phyloP scores from a whole-genome alignment of 2,113 vertebrate genomes.

The Eulacestoma nigropectus region DNA sequence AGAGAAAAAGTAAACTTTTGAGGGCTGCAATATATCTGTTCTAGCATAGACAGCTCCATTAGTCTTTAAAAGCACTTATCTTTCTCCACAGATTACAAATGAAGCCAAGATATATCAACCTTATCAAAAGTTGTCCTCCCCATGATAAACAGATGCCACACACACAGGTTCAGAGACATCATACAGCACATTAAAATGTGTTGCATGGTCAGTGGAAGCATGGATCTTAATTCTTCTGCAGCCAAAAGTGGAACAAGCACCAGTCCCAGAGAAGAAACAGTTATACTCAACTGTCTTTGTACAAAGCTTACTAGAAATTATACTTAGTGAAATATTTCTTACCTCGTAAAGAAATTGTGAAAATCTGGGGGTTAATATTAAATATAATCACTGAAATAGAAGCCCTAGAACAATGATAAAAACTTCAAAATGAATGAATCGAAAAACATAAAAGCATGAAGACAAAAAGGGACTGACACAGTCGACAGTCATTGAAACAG shows the following conservation, averaged over 20 bases:
- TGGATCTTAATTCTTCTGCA: background rate
- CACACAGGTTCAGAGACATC: background rate
- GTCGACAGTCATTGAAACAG: background rate
- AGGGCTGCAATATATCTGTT: background rate
- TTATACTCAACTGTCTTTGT: background rate
- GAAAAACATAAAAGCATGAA: background rate
- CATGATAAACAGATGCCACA: background rate
- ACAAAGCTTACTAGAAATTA: background rate
- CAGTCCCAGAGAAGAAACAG: background rate
- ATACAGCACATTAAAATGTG: background rate
- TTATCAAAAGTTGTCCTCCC: background rate
- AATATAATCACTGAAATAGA: background rate
- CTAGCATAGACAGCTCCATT: background rate
- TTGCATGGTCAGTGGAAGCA: background rate
- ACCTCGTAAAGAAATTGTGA: background rate
- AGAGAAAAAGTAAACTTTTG: background rate
- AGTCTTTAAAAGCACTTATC: background rate
- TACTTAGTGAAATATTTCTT: background rate
- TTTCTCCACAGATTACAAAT: background rate
- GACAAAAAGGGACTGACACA: background rate
- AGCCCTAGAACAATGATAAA: background rate
- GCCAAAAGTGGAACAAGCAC: background rate
- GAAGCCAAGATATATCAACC: background rate
- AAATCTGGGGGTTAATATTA: background rate
- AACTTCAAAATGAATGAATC: background rate